A percentile compares a stretch with the other conserved stretches of the same genome.
Conservation (phyloP, 1,140 invertebrate species). For the Pseudomyrmex pallidus region DNA sequence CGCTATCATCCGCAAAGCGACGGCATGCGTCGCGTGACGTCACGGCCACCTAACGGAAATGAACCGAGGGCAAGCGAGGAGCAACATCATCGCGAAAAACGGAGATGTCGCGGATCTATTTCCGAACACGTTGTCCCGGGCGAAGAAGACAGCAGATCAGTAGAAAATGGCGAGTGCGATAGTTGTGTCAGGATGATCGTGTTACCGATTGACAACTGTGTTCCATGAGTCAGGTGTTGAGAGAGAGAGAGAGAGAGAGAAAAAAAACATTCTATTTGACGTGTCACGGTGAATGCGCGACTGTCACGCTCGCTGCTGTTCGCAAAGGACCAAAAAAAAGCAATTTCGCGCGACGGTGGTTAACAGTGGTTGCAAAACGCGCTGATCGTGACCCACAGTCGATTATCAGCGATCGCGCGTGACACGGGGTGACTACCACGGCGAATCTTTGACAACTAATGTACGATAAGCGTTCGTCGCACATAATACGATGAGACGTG, state of each 20-base stretch:
- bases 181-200: background rate
- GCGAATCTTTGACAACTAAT: too few species aligned
- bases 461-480: slow-evolving; percentile 22
- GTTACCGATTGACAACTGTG: slow-evolving; percentile 6
- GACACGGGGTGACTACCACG: background rate
- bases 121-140: slow-evolving; percentile 62
- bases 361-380: slow-evolving; percentile 75
- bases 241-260: slow-evolving; percentile 15
- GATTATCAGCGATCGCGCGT: slow-evolving; percentile 5
- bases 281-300: slow-evolving; percentile 41
- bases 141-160: slow-evolving; percentile 17
- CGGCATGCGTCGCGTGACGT: slow-evolving; percentile 4
- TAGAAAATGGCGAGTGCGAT: slow-evolving; percentile 63
- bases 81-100: slow-evolving; percentile 30
- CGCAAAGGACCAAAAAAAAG: slow-evolving; percentile 38
- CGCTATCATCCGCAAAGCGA: background rate
- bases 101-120: slow-evolving; percentile 58
- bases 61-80: slow-evolving; percentile 36
- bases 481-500: slow-evolving; percentile 15
- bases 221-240: background rate
- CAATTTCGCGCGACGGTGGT: background rate
- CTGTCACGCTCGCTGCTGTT: slow-evolving; percentile 28
- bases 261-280: background rate
- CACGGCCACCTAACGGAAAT: slow-evolving; percentile 63
- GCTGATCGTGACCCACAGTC: slow-evolving; percentile 60